phyloP scores from a whole-genome alignment of 1,140 invertebrate genomes.

The Ptiloglossa arizonensis region DNA sequence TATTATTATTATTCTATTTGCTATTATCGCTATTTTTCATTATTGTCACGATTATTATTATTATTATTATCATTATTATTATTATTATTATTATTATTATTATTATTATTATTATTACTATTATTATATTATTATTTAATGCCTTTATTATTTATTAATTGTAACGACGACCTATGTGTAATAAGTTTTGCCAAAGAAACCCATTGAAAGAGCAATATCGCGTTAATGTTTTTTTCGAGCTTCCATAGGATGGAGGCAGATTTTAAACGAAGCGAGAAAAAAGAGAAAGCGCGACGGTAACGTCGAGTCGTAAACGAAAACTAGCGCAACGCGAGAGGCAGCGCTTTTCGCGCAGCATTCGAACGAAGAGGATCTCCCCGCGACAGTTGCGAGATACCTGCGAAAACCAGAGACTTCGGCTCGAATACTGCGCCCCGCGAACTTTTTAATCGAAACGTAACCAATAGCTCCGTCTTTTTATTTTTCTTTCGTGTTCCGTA shows the following conservation, averaged over 20 bases:
- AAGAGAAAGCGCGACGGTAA: constrained; percentile 34
- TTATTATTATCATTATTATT: constrained; percentile 61
- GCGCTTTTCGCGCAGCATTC: constrained; percentile 49
- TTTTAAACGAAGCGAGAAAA: constrained; percentile 2
- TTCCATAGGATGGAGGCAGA: constrained; percentile 58
- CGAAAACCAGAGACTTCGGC: constrained; percentile 52
- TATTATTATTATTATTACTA: constrained; percentile 71
- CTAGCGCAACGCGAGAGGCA: constrained; percentile 25
- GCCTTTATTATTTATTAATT: constrained; percentile 81
- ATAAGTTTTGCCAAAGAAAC: constrained; percentile 82
- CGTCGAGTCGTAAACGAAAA: constrained; percentile 36
- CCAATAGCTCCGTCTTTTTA: constrained; percentile 46
- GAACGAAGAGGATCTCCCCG: constrained; percentile 26
- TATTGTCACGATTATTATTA: constrained; percentile 65
- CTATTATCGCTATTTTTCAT: constrained; percentile 69
- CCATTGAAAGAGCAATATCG: constrained; percentile 73
- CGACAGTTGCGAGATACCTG: constrained; percentile 10
- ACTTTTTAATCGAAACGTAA: constrained; percentile 52
- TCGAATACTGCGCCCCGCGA: constrained; percentile 43
- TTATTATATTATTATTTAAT: constrained; percentile 77
- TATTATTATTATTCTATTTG: constrained; percentile 72
- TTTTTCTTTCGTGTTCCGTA: constrained; percentile 61
- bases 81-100: constrained; percentile 70
- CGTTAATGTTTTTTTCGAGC: constrained; percentile 66
- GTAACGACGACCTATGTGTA: constrained; percentile 80